Evolutionary conservation across 1,140 invertebrate species (phyloP), one percentile per base, ranked within the genome.

Genomic region (Pissodes strobi): DNA sequence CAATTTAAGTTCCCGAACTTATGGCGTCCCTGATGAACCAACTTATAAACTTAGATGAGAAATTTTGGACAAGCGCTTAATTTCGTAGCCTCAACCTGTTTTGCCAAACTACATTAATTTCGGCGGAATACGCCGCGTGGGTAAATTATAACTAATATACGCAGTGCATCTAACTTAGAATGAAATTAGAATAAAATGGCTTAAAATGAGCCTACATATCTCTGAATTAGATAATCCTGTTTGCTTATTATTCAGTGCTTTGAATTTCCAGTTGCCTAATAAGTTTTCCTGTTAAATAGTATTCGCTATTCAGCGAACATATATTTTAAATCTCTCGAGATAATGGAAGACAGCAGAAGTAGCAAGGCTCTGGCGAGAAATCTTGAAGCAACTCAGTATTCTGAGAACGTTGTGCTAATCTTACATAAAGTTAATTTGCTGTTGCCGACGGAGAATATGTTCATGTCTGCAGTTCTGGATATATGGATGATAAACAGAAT

Each of bases 31-130:
- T 53, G 30, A 37, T 27, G 9, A 37, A 18, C 10, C 45, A 6
- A 17, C 13, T 21, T 25, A 25, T 17, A 15, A 53, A 53, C 15
- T 53, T 53, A 53, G 19, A 53, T 53, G 27, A 53, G 27, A 37
- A 53, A 53, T 53, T 53, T 53, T 53, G 51, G 51, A 39, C 51
- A 53, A 39, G 51, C 17, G 13, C 51, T 53, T 53, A 53, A 53
- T 53, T 37, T 53, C 51, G 17, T 38, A 13, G 17, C 30, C 23
- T 21, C 30, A 53, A 53, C 51, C 30, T 53, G 51, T 53, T 53
- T 53, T 21, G 51, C 30, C 12, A 25, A 53, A 39, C 51, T 38
- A 38, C 27, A 53, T 53, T 53, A 53, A 39, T 53, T 53, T 38
- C 2, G 17, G 34, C 30, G 17, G 30, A 53, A 53, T 38, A 53